Evolutionary conservation across 2,797 vertebrate genomes (phyloP).

Genomic region (Poeciliopsis infans): DNA sequence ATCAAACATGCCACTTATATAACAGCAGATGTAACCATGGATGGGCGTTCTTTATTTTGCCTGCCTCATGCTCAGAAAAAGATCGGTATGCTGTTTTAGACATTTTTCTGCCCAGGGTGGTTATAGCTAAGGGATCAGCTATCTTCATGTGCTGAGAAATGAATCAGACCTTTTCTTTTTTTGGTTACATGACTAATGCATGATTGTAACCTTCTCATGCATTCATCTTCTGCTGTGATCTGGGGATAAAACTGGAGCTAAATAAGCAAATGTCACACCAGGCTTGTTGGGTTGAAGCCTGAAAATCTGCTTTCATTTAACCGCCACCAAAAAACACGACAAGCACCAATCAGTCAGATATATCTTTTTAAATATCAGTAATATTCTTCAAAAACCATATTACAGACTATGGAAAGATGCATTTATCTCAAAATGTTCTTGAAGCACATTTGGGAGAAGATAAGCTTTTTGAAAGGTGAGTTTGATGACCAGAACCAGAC

Average conservation of each 20-base stretch:
- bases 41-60: neutral
- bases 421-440: slow-evolving; percentile 80
- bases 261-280: neutral
- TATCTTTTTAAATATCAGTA: neutral
- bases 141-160: neutral
- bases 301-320: neutral
- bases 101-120: neutral
- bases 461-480: slow-evolving; percentile 40
- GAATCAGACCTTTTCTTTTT: neutral
- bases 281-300: neutral
- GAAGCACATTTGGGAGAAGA: slow-evolving; percentile 63
- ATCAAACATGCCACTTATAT: neutral
- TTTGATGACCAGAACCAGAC: slow-evolving; percentile 58
- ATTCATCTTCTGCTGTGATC: neutral
- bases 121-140: neutral
- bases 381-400: neutral
- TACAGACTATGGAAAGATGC: slow-evolving; percentile 66
- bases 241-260: neutral
- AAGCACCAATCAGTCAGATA: neutral
- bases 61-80: neutral
- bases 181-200: slow-evolving; percentile 6
- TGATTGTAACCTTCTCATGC: neutral
- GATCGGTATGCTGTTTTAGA: neutral
- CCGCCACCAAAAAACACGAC: neutral
- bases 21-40: neutral